Evolutionary conservation across 2,888 invertebrate genomes (phyloP).

Genomic region (Drosophila macrospina): DNA sequence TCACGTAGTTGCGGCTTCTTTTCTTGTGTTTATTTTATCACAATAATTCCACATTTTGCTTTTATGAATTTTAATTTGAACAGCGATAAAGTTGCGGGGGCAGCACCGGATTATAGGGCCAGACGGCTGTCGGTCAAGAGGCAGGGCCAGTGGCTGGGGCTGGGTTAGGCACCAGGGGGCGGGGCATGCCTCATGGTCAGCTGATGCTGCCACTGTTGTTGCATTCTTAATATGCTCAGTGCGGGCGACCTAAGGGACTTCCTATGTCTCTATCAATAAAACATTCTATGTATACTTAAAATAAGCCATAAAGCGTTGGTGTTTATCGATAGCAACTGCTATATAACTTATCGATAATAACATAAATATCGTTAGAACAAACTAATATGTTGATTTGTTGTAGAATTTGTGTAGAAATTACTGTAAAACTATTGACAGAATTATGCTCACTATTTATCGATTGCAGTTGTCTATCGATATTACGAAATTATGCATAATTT

Average conservation of each 20-base stretch:
- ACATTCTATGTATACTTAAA: background rate
- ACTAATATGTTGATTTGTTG: no score
- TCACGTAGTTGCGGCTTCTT: constrained; percentile 67
- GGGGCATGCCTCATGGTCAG: background rate
- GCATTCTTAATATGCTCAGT: constrained; percentile 4
- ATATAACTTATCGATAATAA: background rate
- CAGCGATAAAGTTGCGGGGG: constrained; percentile 39
- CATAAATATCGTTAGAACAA: no score
- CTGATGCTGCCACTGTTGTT: constrained; percentile 1
- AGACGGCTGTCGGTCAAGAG: constrained; percentile 28
- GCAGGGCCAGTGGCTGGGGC: background rate
- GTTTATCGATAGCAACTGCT: constrained; percentile 4
- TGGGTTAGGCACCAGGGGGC: no score
- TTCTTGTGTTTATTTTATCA: constrained; percentile 77
- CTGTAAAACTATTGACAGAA: no score
- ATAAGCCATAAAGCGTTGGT: constrained; percentile 3
- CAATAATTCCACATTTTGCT: constrained; percentile 80
- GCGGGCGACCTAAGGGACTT: background rate
- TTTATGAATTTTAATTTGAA: constrained; percentile 81
- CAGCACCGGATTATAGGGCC: background rate
- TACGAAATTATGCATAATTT: no score
- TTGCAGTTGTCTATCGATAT: no score
- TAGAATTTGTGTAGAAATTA: no score
- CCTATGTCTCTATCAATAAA: background rate
- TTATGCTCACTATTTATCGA: no score